Evolutionary conservation across 2,113 vertebrate species (phyloP).

Genomic region (Colinus virginianus): DNA sequence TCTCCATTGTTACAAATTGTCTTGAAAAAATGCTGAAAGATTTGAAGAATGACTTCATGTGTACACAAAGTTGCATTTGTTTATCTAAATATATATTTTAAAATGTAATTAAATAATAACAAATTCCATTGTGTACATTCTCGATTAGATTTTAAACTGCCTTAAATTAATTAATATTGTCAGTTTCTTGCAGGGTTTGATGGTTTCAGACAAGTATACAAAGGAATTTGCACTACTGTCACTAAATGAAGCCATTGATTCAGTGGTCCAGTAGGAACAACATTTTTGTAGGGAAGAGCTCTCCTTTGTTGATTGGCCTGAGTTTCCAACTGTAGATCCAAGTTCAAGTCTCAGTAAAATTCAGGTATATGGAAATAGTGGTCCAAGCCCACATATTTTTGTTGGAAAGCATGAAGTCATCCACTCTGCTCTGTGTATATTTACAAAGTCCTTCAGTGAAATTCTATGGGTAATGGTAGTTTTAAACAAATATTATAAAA

Average conservation of each 20-base stretch:
- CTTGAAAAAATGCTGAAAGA: neutral
- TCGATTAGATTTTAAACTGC: slow-evolving; percentile 15
- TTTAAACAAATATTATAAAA: neutral
- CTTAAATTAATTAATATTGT: slow-evolving; percentile 16
- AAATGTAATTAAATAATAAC: slow-evolving; percentile 15
- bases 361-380: neutral
- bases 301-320: neutral
- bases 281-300: neutral
- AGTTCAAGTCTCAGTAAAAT: neutral
- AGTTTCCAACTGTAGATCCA: neutral
- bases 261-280: neutral
- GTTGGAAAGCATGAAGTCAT: neutral
- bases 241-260: slow-evolving; percentile 1
- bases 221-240: neutral
- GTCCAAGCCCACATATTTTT: neutral
- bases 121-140: neutral
- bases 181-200: neutral
- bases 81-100: neutral
- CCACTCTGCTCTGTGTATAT: neutral
- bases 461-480: neutral
- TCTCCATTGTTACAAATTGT: slow-evolving; percentile 1
- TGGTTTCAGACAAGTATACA: neutral
- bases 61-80: neutral
- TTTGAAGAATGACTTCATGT: neutral
- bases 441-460: neutral